Evolutionary conservation across 37 sponge, comb jelly and placozoan species (phyloP).

Genomic region (Beroe ovata): DNA sequence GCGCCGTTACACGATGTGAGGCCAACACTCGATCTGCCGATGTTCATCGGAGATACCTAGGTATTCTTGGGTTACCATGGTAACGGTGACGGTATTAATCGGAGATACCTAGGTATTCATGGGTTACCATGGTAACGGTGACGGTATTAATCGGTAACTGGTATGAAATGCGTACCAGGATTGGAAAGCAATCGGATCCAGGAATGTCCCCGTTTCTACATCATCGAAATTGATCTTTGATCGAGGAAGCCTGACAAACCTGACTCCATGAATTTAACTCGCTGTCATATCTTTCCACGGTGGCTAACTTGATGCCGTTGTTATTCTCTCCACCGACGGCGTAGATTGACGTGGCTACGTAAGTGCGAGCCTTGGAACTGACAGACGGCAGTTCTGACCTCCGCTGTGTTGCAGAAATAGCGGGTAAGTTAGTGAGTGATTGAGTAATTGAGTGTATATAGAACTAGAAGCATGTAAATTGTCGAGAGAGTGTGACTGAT

Average conservation of each 20-base stretch:
- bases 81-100: slow-evolving; percentile 46
- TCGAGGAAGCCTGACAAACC: not conserved
- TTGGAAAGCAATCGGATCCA: too few species aligned
- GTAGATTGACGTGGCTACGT: slow-evolving; percentile 24
- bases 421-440: too few species aligned
- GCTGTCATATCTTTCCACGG: slow-evolving; percentile 30
- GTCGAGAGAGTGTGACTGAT: too few species aligned
- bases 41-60: slow-evolving; percentile 53
- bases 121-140: too few species aligned
- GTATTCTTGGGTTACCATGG: too few species aligned
- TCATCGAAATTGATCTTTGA: too few species aligned
- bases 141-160: slow-evolving; percentile 52
- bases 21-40: slow-evolving; percentile 56
- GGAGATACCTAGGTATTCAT: slow-evolving; percentile 35
- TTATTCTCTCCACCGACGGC: slow-evolving; percentile 61
- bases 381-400: not conserved
- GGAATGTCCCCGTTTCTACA: too few species aligned
- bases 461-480: too few species aligned
- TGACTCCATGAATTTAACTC: slow-evolving; percentile 10
- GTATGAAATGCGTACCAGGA: too few species aligned
- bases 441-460: too few species aligned
- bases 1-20: slow-evolving; percentile 39
- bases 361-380: slow-evolving; percentile 35
- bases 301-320: slow-evolving; percentile 41
- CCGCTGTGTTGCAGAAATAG: too few species aligned